Evolutionary conservation across 2,797 vertebrate genomes (phyloP), one percentile per base, ranked within the genome.

Genomic region (Babyrousa celebensis): DNA sequence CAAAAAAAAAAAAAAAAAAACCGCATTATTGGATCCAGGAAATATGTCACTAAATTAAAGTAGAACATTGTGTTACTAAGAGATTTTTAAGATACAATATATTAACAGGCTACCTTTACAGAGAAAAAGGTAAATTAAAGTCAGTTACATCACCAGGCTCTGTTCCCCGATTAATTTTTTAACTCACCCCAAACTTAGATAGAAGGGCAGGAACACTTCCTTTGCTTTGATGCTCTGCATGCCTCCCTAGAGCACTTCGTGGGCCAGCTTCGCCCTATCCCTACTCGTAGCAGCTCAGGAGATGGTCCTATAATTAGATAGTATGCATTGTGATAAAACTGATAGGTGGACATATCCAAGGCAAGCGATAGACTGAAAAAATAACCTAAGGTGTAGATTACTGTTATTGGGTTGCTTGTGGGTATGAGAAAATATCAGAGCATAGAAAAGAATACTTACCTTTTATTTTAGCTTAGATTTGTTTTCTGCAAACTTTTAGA

Each of bases 141-240:
- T 14, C 36, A 72, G 17, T 92, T 97, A 93, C 48, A 75, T 3
- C 36, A 29, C 93, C 72, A 68, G 90, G 32, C 70, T 95, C 74
- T 94, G 78, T 85, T 79, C 82, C 70, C 92, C 90, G 17, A 96
- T 96, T 97, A 98, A 94, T 96, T 98, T 98, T 89, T 98, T 97
- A 98, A 97, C 89, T 95, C 86, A 96, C 72, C 94, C 72, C 97
- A 98, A 99, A 98, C 97, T 93, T 97, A 92, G 62, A 97, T 98
- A 95, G 98, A 98, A 98, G 75, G 97, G 82, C 68, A 98, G 98
- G 98, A 85, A 32, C n/a, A 27, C 98, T 98, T 98, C 98, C 98
- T 98, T 96, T 97, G 96, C 96, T 98, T 98, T 97, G 92, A 97
- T 98, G 88, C 91, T 98, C 98, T 99, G 98, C 98, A 99, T 96